These are phyloP conservation scores for Siniperca undulata DNA, from an alignment of 2,797 vertebrate species.

Conservation along the genomic window DNA sequence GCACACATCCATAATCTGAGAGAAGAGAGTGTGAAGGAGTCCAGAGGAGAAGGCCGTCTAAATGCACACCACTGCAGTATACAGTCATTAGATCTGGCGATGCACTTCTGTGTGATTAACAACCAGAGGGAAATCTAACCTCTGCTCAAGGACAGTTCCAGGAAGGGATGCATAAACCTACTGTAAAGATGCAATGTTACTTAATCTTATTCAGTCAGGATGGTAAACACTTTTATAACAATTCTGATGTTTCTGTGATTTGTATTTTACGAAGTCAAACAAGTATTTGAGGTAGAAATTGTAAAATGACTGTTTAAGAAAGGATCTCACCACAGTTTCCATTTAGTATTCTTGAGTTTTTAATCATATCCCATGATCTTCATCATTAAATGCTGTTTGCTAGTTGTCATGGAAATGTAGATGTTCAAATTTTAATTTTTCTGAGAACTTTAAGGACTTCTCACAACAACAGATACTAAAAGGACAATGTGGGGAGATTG, in stretches of 20 bases:
- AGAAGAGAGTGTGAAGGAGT: slow-evolving; percentile 9
- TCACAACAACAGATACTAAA: background rate
- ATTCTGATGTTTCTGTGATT: background rate
- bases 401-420: background rate
- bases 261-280: background rate
- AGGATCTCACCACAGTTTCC: background rate
- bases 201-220: background rate
- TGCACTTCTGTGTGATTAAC: slow-evolving; percentile 54
- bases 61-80: slow-evolving; percentile 36
- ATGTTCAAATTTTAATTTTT: background rate
- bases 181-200: background rate
- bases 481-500: background rate
- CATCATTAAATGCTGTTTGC: background rate
- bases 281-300: background rate
- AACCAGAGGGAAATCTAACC: slow-evolving; percentile 24
- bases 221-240: too few species aligned
- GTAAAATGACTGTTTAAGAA: background rate
- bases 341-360: background rate
- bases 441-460: background rate
- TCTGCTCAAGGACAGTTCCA: slow-evolving; percentile 35
- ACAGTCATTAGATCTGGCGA: slow-evolving; percentile 37
- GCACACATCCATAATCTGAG: slow-evolving; percentile 28
- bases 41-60: background rate
- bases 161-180: background rate
- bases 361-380: background rate